Conservation (phyloP, 2,888 invertebrate genomes). For the Priocnemis perturbator region DNA sequence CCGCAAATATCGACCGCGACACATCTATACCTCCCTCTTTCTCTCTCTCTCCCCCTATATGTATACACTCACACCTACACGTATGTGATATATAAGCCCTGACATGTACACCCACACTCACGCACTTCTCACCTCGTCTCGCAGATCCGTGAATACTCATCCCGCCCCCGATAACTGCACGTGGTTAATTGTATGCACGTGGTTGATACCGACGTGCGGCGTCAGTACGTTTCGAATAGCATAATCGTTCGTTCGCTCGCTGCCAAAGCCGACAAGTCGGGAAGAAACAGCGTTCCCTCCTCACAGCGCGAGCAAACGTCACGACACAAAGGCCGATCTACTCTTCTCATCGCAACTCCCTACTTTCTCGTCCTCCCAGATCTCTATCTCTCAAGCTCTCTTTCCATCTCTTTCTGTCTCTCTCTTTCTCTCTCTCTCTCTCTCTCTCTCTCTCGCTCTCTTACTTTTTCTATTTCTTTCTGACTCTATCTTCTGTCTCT, state of each 20-base stretch:
- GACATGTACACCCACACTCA: background rate
- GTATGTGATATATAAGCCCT: background rate
- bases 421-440: slow-evolving; percentile 3
- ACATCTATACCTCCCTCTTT: background rate
- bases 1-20: background rate
- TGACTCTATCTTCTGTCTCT: background rate
- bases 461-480: background rate
- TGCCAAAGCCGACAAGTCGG: background rate
- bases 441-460: slow-evolving; percentile 14
- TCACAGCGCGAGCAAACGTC: background rate
- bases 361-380: background rate
- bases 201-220: too few species aligned
- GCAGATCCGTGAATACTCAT: background rate
- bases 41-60: slow-evolving; percentile 14
- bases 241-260: background rate
- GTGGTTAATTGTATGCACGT: too few species aligned
- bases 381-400: too few species aligned
- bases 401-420: background rate
- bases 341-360: background rate
- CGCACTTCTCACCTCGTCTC: slow-evolving; percentile 1
- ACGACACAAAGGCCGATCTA: background rate
- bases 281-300: too few species aligned
- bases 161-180: too few species aligned
- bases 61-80: slow-evolving; percentile 17
- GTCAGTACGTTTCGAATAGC: background rate